A percentile compares a stretch with the other conserved stretches of the same genome.
These are phyloP conservation scores for Brachyptera putata DNA, from an alignment of 2,888 invertebrate genomes.

Conservation along the genomic window DNA sequence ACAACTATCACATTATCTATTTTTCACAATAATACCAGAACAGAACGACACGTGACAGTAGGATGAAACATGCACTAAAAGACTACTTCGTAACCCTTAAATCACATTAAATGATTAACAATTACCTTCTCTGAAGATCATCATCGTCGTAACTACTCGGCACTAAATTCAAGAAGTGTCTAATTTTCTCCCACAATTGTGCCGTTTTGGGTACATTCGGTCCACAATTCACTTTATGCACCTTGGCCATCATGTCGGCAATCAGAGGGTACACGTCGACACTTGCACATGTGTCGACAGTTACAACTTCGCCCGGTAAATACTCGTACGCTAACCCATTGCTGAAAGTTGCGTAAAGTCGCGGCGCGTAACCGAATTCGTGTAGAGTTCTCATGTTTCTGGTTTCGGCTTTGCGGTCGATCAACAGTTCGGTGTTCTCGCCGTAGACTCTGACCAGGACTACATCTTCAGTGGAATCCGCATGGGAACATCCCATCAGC, in stretches of 20 bases:
- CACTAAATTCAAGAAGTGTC: slow-evolving; percentile 67
- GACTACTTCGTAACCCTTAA: too few species aligned
- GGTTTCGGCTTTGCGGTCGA: slow-evolving; percentile 81
- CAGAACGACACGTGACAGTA: too few species aligned
- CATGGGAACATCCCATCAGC: slow-evolving; percentile 70
- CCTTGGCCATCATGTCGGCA: slow-evolving; percentile 75
- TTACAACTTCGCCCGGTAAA: slow-evolving; percentile 76
- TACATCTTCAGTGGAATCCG: slow-evolving; percentile 53
- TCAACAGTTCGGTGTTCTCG: slow-evolving; percentile 85
- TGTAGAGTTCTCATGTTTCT: slow-evolving; percentile 57
- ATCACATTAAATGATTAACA: too few species aligned
- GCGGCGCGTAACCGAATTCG: slow-evolving; percentile 73
- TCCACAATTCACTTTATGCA: slow-evolving; percentile 61
- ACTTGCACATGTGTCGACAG: slow-evolving; percentile 57
- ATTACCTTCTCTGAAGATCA: slow-evolving; percentile 67
- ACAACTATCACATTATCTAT: too few species aligned
- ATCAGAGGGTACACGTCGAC: slow-evolving; percentile 68
- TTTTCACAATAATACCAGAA: too few species aligned
- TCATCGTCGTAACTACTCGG: slow-evolving; percentile 66
- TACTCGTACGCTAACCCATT: slow-evolving; percentile 93
- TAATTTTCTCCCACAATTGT: slow-evolving; percentile 71
- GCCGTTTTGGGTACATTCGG: slow-evolving; percentile 46
- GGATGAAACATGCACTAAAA: too few species aligned
- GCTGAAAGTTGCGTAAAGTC: slow-evolving; percentile 82
- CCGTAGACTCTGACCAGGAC: slow-evolving; percentile 89